Base-by-base conservation (phyloP, 64 coral and sea anemone species). In the Porites lutea region DNA sequence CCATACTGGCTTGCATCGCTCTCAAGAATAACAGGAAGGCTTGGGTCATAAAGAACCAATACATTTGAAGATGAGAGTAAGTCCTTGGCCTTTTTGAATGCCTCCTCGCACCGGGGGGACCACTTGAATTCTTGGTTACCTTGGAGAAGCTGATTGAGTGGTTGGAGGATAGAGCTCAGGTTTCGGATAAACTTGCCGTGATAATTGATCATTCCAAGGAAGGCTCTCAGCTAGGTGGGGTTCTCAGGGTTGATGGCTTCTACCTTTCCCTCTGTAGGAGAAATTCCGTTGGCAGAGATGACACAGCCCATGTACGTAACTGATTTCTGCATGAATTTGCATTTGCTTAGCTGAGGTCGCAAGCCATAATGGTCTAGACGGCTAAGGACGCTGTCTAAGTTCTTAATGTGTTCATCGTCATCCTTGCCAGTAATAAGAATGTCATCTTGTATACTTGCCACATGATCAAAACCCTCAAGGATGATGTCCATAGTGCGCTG, bases 1-100 rank as follows among this genome's bases (percentile, higher is more conserved):
- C 88, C 77, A 50, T 80, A 90, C 15, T 47, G 88, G 55, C 88
- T 90, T 7, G 75, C 63, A 15, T 90, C 88, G 22, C 48, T 70
- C 55, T 90, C 61, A 2, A 90, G 77, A 53, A 75, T 62, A n/a
- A 88, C 86, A 61, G 86, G 71, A 74, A 88, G 71, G 8, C 57
- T 73, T 19, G 88, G 88, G 23, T 90, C 62, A 81, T 79, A 80
- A 8, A 81, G 60, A 52, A 90, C 88, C 6, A 90, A 64, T 11
- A 79, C 75, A 23, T 62, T 52, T 15, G 71, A 75, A 13, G 69
- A 89, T 2, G 71, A 64, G 87, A 89, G 71, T n/a, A 57, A 58
- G 51, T 77, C 87, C 55, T 89, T 89, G 13, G 87, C 87, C 20
- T 23, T 76, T 23, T 6, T 48, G 8, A 63, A 78, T 2, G 75